Base-by-base conservation (phyloP, 2,113 vertebrate species). In the Pyrgilauda ruficollis region DNA sequence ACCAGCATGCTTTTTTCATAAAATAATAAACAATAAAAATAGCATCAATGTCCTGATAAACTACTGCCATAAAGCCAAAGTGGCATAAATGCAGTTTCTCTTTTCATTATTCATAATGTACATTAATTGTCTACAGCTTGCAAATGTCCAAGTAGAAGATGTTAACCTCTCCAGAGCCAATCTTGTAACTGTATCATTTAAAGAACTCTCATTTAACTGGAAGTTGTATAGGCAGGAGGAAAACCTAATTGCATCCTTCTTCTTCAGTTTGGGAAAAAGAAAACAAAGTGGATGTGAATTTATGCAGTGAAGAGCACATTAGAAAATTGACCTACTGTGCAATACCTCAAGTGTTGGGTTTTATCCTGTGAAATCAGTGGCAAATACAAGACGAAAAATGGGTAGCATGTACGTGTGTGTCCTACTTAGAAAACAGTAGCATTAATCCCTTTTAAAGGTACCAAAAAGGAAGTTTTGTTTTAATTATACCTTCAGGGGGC, bases 11-110 rank as follows among this genome's bases (percentile, higher is more conserved):
- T 84, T 79, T 75, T 50, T 50, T 87, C 35, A 84, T 82, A 50
- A 81, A 94, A 89, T 82, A 86, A 72, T 91, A 75, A 89, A 84
- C 18, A 93, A 58, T 35, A 64, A 70, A 84, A 89, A 58, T 33
- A 77, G 22, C 27, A 74, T 39, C 33, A 28, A 26, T 87, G n/a
- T 59, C 43, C 24, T 41, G 23, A 91, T 39, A 47, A 87, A 63
- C 64, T 83, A 80, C 13, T 2, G 11, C 10, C 0, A 0, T 52
- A 63, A 89, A 94, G 43, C 17, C 70, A 49, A 91, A 92, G 59
- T 47, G 43, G 47, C 19, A 44, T n/a, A 90, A 88, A 84, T 27
- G 15, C 23, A 90, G 33, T 44, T 67, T 75, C 27, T 80, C 41
- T 94, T 88, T 80, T 84, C 20, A 56, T 72, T 68, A 37, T 53